Percentiles rank a stretch among this genome's conserved stretches.
Evolutionary conservation across 2,113 vertebrate genomes (phyloP).

Genomic region (Etheostoma cragini): DNA sequence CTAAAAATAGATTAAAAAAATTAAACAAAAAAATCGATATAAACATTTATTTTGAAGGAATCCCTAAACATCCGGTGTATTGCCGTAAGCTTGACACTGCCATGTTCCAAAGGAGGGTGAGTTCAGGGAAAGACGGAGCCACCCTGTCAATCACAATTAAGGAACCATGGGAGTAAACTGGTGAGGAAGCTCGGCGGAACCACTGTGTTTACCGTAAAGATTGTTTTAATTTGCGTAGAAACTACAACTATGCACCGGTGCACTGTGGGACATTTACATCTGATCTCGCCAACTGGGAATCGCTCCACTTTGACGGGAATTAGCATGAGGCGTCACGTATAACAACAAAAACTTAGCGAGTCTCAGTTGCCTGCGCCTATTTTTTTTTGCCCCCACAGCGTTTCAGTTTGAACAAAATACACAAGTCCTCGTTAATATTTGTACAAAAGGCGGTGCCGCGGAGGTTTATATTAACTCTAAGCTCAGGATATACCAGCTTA

Average conservation of each 20-base stretch:
- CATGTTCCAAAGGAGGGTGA: slow-evolving; percentile 78
- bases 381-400: slow-evolving; percentile 38
- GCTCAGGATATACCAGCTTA: slow-evolving; percentile 42
- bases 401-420: slow-evolving; percentile 54
- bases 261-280: slow-evolving; percentile 58
- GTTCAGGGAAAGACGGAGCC: slow-evolving; percentile 81
- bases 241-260: slow-evolving; percentile 72
- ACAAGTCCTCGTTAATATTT: slow-evolving; percentile 58
- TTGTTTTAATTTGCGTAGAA: slow-evolving; percentile 43
- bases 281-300: slow-evolving; percentile 62
- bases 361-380: slow-evolving; percentile 60
- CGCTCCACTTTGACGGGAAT: slow-evolving; percentile 73
- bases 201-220: slow-evolving; percentile 68
- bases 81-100: slow-evolving; percentile 39
- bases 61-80: neutral
- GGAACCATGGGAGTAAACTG: slow-evolving; percentile 81
- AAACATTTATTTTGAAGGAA: slow-evolving; percentile 41
- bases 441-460: slow-evolving; percentile 54
- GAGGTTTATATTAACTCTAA: slow-evolving; percentile 49
- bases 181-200: slow-evolving; percentile 76
- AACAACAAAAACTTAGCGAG: slow-evolving; percentile 78
- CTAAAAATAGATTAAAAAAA: too few species aligned
- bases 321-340: slow-evolving; percentile 66
- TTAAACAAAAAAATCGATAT: rapidly evolving
- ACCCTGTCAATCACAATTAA: slow-evolving; percentile 84